These are phyloP conservation scores for Gnatocerus cornutus DNA, from an alignment of 2,888 invertebrate genomes.

Conservation along the genomic window DNA sequence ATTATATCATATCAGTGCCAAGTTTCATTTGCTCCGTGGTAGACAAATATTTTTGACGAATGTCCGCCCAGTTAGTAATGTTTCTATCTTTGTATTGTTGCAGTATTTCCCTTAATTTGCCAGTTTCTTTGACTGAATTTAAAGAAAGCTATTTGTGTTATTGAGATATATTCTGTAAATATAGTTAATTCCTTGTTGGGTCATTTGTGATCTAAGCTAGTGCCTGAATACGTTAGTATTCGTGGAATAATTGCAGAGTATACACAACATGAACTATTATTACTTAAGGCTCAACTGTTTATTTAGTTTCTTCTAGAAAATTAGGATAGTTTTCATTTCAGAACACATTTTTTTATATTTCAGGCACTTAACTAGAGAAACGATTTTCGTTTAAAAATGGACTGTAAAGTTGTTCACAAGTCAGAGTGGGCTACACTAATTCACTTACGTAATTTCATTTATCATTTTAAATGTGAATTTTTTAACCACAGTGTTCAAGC, in stretches of 20 bases:
- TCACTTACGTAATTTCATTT: slow-evolving; percentile 4
- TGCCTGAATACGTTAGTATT: slow-evolving; percentile 51
- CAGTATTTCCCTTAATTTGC: slow-evolving; percentile 22
- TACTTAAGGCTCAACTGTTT: slow-evolving; percentile 29
- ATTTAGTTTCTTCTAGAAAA: slow-evolving; percentile 31
- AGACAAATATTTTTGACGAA: neutral
- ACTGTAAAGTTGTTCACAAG: slow-evolving; percentile 16
- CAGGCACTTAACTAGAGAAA: slow-evolving; percentile 28
- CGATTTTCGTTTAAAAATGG: slow-evolving; percentile 11
- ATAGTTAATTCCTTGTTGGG: slow-evolving; percentile 49
- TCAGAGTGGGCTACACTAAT: slow-evolving; percentile 16
- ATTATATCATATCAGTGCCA: slow-evolving; percentile 26
- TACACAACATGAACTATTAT: slow-evolving; percentile 37
- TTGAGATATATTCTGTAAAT: slow-evolving; percentile 33
- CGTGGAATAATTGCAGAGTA: slow-evolving; percentile 39
- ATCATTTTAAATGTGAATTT: neutral
- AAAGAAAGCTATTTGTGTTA: slow-evolving; percentile 3
- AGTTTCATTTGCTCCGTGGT: slow-evolving; percentile 16
- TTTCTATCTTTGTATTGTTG: neutral
- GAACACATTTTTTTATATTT: slow-evolving; percentile 18
- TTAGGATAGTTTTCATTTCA: slow-evolving; percentile 17
- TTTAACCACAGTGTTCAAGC: slow-evolving; percentile 35
- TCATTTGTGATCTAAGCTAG: slow-evolving; percentile 53
- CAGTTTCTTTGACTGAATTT: slow-evolving; percentile 17
- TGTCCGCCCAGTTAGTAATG: neutral